Base-by-base conservation (phyloP, 2,113 vertebrate genomes). In the Callipepla squamata region DNA sequence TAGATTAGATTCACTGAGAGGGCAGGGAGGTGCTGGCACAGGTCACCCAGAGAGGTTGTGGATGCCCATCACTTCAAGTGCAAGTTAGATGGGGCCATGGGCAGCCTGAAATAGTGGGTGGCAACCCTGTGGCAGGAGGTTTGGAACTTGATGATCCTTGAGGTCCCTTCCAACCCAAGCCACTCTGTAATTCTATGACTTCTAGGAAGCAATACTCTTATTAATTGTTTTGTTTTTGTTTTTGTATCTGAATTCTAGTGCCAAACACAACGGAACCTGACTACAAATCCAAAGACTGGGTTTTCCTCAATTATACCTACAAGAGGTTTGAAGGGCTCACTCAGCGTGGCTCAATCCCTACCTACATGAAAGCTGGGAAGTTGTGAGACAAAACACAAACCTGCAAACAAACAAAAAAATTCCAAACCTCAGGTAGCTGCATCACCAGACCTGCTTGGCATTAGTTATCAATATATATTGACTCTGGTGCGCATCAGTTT, bases 261-360 rank as follows among this genome's bases (percentile, higher is more conserved):
- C 98, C 98, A 95, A 99, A 99, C 59, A 95, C 98, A 13, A 98
- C 99, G 1, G 99, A 99, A 95, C 98, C 99, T 1, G 99, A 99
- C 98, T 99, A 99, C 97, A 99, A 99, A 95, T 99, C 99, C 75
- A 99, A 99, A 98, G 99, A 99, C 98, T 99, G 99, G 99, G 99
- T 99, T 89, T 99, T 99, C 96, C 98, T 99, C 94, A 99, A 99
- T 97, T 99, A 99, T 66, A 99, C 99, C n/a, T 99, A 99, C 97
- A 99, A 99, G 94, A 98, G 99, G 81, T 99, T 99, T 58, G 99
- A 99, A 96, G 99, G 99, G 63, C 97, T 99, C 77, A 99, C 99
- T 1, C 99, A 99, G 94, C 98, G 99, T 55, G 99, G 99, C 94
- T 99, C 99, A 25, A 99, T 99, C 95, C 99, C 99, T 55, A 98